Percentiles rank a stretch among this genome's conserved stretches.
Evolutionary conservation across 2,113 vertebrate species (phyloP).

Genomic region (Herpailurus yagouaroundi): DNA sequence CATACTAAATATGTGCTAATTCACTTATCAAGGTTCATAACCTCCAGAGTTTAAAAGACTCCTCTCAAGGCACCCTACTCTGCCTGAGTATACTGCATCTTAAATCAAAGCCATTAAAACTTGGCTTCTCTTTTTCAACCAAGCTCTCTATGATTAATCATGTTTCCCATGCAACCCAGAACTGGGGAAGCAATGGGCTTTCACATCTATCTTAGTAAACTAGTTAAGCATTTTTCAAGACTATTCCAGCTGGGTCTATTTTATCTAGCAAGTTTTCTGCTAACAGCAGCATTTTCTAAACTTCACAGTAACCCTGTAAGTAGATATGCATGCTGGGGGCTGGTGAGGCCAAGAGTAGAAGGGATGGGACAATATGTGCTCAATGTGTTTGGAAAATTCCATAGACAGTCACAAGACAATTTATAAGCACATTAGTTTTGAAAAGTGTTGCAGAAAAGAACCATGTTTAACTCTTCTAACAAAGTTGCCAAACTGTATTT

Average conservation of each 20-base stretch:
- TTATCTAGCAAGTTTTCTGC: slow-evolving; percentile 32
- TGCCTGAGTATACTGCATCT: not conserved
- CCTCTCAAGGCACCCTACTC: not conserved
- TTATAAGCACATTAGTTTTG: not conserved
- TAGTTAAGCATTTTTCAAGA: slow-evolving; percentile 12
- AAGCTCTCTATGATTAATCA: not conserved
- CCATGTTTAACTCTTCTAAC: slow-evolving; percentile 34
- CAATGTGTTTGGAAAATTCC: not conserved
- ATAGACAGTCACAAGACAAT: not conserved
- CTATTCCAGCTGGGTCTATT: not conserved
- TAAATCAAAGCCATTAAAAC: slow-evolving; percentile 22
- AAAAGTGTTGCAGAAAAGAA: not conserved
- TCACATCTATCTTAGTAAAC: not conserved
- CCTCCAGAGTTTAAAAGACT: not conserved
- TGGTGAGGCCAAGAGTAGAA: not conserved
- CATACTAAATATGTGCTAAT: not conserved
- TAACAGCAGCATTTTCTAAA: not conserved
- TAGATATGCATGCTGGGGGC: not conserved
- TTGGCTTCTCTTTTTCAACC: not conserved
- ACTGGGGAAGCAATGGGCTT: not conserved
- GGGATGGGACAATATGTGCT: not conserved
- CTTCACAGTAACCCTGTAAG: not conserved
- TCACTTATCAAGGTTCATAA: not conserved
- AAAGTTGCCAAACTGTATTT: slow-evolving; percentile 36
- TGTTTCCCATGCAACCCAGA: not conserved